These are phyloP conservation scores for Chrysopa pallens DNA, from an alignment of 1,140 invertebrate genomes.

Conservation along the genomic window DNA sequence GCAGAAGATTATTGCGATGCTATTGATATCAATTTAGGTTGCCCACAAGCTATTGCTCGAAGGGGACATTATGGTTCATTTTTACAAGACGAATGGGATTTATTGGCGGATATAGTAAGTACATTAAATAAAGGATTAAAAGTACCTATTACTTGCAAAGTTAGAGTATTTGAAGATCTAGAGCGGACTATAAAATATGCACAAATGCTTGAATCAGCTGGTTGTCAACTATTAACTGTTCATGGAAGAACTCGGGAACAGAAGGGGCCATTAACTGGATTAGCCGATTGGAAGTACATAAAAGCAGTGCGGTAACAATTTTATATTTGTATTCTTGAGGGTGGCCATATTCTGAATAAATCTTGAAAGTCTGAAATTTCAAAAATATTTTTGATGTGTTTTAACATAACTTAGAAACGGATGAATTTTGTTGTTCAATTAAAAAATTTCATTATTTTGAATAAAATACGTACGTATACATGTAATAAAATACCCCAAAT, in stretches of 20 bases:
- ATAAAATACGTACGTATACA: too few relatives aligned
- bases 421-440: too few relatives aligned
- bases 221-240: slow-evolving; percentile 82
- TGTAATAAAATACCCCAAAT: too few relatives aligned
- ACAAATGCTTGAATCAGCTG: slow-evolving; percentile 83
- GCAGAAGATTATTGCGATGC: slow-evolving; percentile 83
- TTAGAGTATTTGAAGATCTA: slow-evolving; percentile 78
- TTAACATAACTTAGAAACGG: too few relatives aligned
- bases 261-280: slow-evolving; percentile 84
- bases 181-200: slow-evolving; percentile 83
- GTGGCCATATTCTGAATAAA: slow-evolving; percentile 2
- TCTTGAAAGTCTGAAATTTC: slow-evolving; percentile 2
- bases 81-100: slow-evolving; percentile 88
- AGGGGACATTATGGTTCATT: slow-evolving; percentile 78
- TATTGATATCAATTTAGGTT: slow-evolving; percentile 96
- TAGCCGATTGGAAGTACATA: slow-evolving; percentile 90
- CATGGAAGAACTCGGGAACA: slow-evolving; percentile 93
- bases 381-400: too few relatives aligned
- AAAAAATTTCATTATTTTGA: too few relatives aligned
- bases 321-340: slow-evolving; percentile 5
- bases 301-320: slow-evolving; percentile 63
- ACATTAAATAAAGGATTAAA: slow-evolving; percentile 45
- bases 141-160: slow-evolving; percentile 90
- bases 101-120: slow-evolving; percentile 58
- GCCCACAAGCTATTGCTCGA: slow-evolving; percentile 89